These are phyloP conservation scores for Macroglossus sobrinus DNA, from an alignment of 2,113 vertebrate genomes.

Conservation along the genomic window DNA sequence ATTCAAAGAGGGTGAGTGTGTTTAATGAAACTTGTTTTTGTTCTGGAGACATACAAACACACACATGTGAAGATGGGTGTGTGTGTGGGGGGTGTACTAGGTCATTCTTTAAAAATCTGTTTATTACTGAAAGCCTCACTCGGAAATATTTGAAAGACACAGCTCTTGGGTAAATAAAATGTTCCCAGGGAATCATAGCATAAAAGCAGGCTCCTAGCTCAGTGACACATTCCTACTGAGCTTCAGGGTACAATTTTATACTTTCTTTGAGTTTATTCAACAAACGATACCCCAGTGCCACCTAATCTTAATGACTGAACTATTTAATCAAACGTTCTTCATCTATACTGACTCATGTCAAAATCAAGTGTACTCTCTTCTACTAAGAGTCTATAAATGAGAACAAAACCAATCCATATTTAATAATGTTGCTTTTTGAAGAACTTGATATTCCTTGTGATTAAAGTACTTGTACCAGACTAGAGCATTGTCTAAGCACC, in stretches of 20 bases:
- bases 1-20: background rate
- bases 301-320: constrained; percentile 37
- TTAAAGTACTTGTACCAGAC: background rate
- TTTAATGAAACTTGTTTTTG: background rate
- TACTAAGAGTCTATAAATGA: background rate
- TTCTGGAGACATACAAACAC: background rate
- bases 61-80: background rate
- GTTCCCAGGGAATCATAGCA: background rate
- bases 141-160: background rate
- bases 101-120: background rate
- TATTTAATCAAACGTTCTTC: constrained; percentile 33
- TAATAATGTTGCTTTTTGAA: background rate
- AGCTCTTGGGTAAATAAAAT: background rate
- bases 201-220: background rate
- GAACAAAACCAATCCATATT: background rate
- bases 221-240: background rate
- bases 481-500: background rate
- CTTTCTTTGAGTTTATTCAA: constrained; percentile 2
- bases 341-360: background rate
- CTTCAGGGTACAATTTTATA: background rate
- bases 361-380: background rate
- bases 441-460: background rate
- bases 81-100: background rate
- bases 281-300: background rate
- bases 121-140: background rate